Evolutionary conservation across 2,113 vertebrate genomes (phyloP).

Genomic region (Candoia aspera): DNA sequence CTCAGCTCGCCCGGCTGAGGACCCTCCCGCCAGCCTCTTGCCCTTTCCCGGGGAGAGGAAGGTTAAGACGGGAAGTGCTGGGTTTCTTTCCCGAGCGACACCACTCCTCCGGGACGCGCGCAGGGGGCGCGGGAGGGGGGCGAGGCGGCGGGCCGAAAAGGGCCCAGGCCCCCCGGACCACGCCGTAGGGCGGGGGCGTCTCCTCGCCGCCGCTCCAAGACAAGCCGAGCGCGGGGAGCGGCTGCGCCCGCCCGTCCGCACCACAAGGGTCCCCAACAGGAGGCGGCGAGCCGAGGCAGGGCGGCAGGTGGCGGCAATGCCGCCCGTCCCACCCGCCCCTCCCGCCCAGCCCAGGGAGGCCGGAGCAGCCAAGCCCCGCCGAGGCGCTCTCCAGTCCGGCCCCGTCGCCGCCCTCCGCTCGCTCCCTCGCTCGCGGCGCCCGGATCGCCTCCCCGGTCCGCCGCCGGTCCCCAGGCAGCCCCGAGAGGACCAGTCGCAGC

Average conservation of each 20-base stretch:
- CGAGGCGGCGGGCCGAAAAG: background rate
- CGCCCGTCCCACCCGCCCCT: background rate
- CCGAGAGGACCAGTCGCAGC: background rate
- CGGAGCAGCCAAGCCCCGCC: background rate
- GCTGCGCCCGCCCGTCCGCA: no score
- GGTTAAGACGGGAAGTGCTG: slow-evolving; percentile 35
- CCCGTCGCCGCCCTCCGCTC: background rate
- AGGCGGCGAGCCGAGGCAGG: background rate
- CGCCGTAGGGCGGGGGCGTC: no score
- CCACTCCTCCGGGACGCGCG: background rate
- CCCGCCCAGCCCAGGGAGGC: background rate
- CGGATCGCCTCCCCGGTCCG: background rate
- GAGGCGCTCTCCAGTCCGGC: no score
- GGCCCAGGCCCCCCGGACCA: background rate
- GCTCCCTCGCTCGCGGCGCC: background rate
- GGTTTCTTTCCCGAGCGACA: slow-evolving; percentile 59
- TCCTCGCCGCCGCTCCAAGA: background rate
- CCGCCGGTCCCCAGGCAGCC: background rate
- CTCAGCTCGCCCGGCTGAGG: background rate
- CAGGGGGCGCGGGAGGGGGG: background rate
- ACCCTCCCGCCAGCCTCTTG: background rate
- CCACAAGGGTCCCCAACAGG: background rate
- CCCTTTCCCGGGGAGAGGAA: slow-evolving; percentile 50
- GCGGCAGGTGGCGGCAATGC: no score
- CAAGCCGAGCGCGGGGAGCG: no score